These are phyloP conservation scores for Phrynocephalus versicolor DNA, from an alignment of 2,113 vertebrate genomes.

Conservation along the genomic window DNA sequence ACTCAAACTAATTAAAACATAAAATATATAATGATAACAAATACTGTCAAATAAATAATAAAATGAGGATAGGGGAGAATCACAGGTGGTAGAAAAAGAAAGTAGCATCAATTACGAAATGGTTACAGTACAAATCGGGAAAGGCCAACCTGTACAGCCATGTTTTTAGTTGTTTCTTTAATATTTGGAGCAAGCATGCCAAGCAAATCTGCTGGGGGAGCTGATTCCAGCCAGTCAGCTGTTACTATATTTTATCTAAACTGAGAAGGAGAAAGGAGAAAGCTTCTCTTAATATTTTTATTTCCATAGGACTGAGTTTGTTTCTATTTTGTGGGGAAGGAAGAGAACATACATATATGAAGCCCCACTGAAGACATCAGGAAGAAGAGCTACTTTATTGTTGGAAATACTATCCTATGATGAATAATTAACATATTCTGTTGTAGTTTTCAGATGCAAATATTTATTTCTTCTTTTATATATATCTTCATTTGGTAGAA, in stretches of 20 bases:
- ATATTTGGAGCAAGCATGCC: no score
- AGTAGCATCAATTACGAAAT: no score
- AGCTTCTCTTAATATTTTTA: neutral
- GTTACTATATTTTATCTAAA: constrained; percentile 18
- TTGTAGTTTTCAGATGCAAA: neutral
- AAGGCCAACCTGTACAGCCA: no score
- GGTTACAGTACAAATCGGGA: no score
- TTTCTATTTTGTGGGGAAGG: constrained; percentile 20
- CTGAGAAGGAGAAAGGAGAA: neutral
- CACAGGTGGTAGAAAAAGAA: no score
- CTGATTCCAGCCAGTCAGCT: neutral
- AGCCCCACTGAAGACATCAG: constrained; percentile 9
- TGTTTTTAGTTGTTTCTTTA: no score
- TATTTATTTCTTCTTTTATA: neutral
- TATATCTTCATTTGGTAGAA: neutral
- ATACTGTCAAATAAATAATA: no score
- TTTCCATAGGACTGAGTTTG: neutral
- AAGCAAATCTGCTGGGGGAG: neutral
- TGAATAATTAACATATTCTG: neutral
- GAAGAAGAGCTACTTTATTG: neutral
- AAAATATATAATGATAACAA: no score
- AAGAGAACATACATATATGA: constrained; percentile 15
- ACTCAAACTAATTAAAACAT: no score
- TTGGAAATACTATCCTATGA: neutral
- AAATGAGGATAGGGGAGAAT: no score